Evolutionary conservation across 2,888 invertebrate genomes (phyloP), one percentile per base, ranked within the genome.

Genomic region (Leucophora obtusa): DNA sequence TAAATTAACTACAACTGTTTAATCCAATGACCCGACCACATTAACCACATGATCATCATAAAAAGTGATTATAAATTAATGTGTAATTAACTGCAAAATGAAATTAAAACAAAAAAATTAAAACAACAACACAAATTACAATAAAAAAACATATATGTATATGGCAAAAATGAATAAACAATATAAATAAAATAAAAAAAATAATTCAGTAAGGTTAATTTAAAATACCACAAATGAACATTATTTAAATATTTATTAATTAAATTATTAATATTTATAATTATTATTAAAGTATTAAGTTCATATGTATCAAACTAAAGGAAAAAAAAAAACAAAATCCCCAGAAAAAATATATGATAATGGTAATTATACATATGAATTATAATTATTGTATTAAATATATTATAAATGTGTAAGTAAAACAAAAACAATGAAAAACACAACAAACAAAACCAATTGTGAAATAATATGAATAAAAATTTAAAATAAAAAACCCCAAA

Each of bases 201-300:
- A 10, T n/a, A 47, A 70, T 69, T 65, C 65, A 56, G 66, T 60
- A 70, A 51, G 77, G 77, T 81, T 81, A 81, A 81, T 81, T 77
- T 74, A 71, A 69, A 77, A 81, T 74, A 70, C 81, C 81, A 74
- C 81, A 74, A 81, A 81, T 81, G 73, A 81, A 81, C 70, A 77
- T 74, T 77, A 74, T 77, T 77, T 77, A 81, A 81, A 77, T 81
- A 81, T 74, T 77, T 74, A 81, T 77, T 77, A 81, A 81, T 81
- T 77, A 74, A 68, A 80, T 58, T 72, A 77, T 70, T 51, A 65
- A 56, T 66, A 65, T n/a, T 47, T 6, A 77, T 35, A 60, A 53
- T 38, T 53, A 75, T 63, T 56, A 66, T 50, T 47, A 71, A 65
- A 62, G 21, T 63, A 82, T 75, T 63, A 75, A 81, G 73, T 74